Conservation (phyloP, 2,113 vertebrate genomes). For the Agelaius phoeniceus region DNA sequence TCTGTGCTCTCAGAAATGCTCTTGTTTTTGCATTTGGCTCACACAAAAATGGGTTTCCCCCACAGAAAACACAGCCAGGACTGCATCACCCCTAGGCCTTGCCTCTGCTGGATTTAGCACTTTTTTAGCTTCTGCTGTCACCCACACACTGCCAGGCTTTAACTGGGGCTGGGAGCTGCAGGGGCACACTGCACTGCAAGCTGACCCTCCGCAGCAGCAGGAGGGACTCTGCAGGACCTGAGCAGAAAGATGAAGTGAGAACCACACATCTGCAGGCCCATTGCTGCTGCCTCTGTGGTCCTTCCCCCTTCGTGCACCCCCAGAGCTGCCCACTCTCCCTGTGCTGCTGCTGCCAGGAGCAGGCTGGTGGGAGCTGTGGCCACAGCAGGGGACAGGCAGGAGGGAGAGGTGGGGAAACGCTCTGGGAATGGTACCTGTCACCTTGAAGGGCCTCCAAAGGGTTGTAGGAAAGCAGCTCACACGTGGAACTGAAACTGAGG, state of each 20-base stretch:
- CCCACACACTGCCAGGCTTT: accelerated
- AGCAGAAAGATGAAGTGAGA: background rate
- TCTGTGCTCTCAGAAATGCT: background rate
- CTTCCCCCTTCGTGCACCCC: background rate
- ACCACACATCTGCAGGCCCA: background rate
- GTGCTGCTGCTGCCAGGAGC: background rate
- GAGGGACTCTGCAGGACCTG: background rate
- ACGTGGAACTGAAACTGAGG: background rate
- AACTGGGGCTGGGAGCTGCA: background rate
- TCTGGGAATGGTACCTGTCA: background rate
- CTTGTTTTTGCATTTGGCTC: background rate
- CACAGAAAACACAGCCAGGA: background rate
- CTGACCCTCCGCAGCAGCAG: background rate
- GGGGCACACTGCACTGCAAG: background rate
- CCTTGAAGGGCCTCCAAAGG: background rate
- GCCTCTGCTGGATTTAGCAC: background rate
- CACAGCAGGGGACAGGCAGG: background rate
- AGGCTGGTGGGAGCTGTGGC: background rate
- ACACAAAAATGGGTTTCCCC: background rate
- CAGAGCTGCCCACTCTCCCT: accelerated
- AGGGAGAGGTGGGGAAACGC: accelerated
- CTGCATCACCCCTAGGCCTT: background rate
- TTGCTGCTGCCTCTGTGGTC: background rate
- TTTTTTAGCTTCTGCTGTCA: background rate
- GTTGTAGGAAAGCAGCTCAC: background rate